phyloP scores from a whole-genome alignment of 2,888 invertebrate genomes.

The Drosophila anomelani region DNA sequence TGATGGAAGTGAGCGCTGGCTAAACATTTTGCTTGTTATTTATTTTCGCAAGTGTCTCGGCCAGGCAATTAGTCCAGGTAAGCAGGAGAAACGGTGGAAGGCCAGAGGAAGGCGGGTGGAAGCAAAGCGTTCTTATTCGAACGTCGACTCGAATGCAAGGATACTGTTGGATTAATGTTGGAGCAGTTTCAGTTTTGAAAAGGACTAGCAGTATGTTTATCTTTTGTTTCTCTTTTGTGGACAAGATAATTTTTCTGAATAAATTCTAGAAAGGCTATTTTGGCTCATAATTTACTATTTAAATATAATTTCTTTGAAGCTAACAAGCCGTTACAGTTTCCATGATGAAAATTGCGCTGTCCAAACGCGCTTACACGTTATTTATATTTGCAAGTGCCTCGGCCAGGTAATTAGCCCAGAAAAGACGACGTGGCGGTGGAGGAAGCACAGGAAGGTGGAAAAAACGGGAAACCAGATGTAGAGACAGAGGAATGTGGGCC shows the following conservation, averaged over 20 bases:
- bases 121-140: not conserved
- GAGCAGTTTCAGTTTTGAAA: not conserved
- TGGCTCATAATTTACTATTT: not conserved
- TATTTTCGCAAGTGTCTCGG: conserved; percentile 24
- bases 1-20: conserved; percentile 16
- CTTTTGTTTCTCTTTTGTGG: too few species aligned
- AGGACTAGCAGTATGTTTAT: too few species aligned
- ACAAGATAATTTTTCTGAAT: too few species aligned
- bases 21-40: conserved; percentile 18
- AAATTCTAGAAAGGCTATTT: too few species aligned
- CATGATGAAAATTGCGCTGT: conserved; percentile 6
- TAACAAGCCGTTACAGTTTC: not conserved
- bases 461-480: conserved; percentile 8
- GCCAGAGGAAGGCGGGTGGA: not conserved
- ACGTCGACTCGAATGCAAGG: not conserved
- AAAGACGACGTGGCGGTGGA: not conserved
- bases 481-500: conserved; percentile 1
- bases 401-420: conserved; percentile 30
- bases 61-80: conserved; percentile 24
- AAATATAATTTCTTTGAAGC: not conserved
- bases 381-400: conserved; percentile 39
- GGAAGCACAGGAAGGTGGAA: not conserved
- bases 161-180: not conserved
- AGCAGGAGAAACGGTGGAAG: not conserved
- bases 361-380: conserved; percentile 31